Conservation (phyloP, 1,140 invertebrate genomes). For the Calycopis cecrops region DNA sequence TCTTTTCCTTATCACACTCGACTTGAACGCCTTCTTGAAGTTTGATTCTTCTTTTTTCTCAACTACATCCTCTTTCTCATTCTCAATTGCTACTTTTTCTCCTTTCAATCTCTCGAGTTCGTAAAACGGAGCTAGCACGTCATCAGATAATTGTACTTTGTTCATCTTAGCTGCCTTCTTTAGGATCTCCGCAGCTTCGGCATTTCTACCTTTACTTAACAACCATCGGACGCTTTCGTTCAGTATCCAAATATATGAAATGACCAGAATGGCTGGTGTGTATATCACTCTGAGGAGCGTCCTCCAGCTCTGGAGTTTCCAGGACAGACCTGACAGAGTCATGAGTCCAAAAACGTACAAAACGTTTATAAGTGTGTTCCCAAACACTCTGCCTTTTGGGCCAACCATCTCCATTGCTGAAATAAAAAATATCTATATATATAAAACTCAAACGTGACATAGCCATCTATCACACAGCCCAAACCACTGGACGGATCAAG, state of each 20-base stretch:
- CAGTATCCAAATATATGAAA: slow-evolving; percentile 79
- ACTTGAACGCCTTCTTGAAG: slow-evolving; percentile 47
- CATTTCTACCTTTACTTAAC: slow-evolving; percentile 76
- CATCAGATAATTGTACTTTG: slow-evolving; percentile 75
- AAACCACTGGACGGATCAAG: no score
- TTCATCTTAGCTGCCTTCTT: slow-evolving; percentile 82
- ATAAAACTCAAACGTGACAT: no score
- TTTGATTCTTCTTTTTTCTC: slow-evolving; percentile 32
- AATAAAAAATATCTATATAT: slow-evolving; percentile 33
- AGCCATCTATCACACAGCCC: no score
- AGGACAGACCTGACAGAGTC: slow-evolving; percentile 80
- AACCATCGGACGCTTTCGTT: slow-evolving; percentile 86
- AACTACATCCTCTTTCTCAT: slow-evolving; percentile 21
- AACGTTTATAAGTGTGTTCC: slow-evolving; percentile 81
- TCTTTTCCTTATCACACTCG: slow-evolving; percentile 54
- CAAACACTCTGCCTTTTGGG: slow-evolving; percentile 82
- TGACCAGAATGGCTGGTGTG: slow-evolving; percentile 78
- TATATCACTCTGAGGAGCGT: slow-evolving; percentile 80
- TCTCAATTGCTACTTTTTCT: slow-evolving; percentile 27
- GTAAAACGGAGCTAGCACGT: slow-evolving; percentile 59
- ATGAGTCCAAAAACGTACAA: slow-evolving; percentile 85
- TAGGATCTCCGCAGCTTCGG: slow-evolving; percentile 77
- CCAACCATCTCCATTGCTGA: slow-evolving; percentile 87
- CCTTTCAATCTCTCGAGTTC: slow-evolving; percentile 32
- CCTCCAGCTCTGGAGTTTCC: slow-evolving; percentile 83